Base-by-base conservation (phyloP, 2,888 invertebrate species). In the Pelosia muscerda region DNA sequence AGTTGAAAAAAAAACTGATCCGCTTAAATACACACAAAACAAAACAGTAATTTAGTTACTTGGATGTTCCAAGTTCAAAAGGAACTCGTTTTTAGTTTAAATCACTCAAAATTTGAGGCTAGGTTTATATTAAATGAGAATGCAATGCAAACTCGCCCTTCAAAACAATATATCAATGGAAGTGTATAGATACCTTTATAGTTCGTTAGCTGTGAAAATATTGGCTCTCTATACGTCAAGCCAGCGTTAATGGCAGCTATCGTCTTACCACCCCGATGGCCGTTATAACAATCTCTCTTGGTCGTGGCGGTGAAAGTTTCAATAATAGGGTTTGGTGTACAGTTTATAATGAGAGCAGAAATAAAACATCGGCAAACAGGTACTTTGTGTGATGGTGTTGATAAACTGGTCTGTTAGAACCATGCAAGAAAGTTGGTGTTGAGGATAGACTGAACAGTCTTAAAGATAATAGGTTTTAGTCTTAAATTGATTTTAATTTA, bases 201-300 rank as follows among this genome's bases (percentile, higher is more conserved):
- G 28, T 86, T 86, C 83, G 81, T 87, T 87, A 87, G 83, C 84
- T 85, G 76, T 69, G 79, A 78, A 86, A 87, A 84, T 87, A 88
- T 86, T 85, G 81, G 81, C 76, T 73, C 76, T 73, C 81, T 81
- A 84, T 85, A 85, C 83, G 83, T 85, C 84, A 84, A 82, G 83
- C 62, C 70, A 80, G 77, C 81, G 82, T 81, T 87, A 88, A 88
- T 87, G 86, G 70, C 66, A 65, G 79, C 80, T 85, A 84, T 86
- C 86, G 75, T 74, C 78, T 88, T 84, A 83, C 87, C 75, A 82
- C 83, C 81, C 80, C 72, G 67, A 75, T 70, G 61, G 62, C 38
- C 31, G 74, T 65, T 66, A 62, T 71, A 73, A 65, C 49, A 42
- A 74, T 75, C 74, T 70, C 72, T 65, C 65, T 63, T 42, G 31